Evolutionary conservation across 2,797 vertebrate species (phyloP), one percentile per base, ranked within the genome.

Genomic region (Bradypus variegatus): DNA sequence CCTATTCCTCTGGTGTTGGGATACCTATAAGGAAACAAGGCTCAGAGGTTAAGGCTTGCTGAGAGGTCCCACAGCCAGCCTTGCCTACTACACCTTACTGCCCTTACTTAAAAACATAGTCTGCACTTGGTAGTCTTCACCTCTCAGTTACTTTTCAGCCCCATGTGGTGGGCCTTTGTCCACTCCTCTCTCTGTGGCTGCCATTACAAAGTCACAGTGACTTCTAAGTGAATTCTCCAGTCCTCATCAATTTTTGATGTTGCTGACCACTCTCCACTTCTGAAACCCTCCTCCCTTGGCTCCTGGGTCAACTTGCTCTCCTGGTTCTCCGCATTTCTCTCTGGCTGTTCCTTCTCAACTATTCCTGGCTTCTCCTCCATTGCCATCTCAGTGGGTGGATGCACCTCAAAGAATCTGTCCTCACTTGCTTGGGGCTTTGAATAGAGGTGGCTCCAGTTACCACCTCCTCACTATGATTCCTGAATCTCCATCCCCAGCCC

Each of bases 281-380:
- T 58, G 55, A 58, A 21, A 21, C 55, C 55, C 6, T 50, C n/a
- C n/a, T 33, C 8, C 65, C 8, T 21, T 14, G 18, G 23, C 29
- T 58, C 14, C 9, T 21, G 5, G 21, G 14, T 62, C 48, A 31
- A 5, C 2, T 1, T 2, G 2, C 5, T 27, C 29, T 48, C 75
- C 55, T 25, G 12, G 27, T 14, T 50, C 29, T 50, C 78, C 9
- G 19, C 41, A 29, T 2, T 10, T 53, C 12, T 50, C 29, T 50
- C 78, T 12, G 19, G 36, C 29, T 2, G 10, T 53, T 45, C 25
- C 72, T 65, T 69, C 89, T 90, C 58, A 29, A 27, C 6, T 29
- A 33, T 23, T 23, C 67, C 53, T 0, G 0, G 55, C 3, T 29
- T 50, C 6, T 69, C 4, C 7, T 19, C n/a, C 38, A 38, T 69